A percentile compares a stretch with the other conserved stretches of the same genome.
Evolutionary conservation across 2,888 invertebrate genomes (phyloP).

Genomic region (Andrena dorsata): DNA sequence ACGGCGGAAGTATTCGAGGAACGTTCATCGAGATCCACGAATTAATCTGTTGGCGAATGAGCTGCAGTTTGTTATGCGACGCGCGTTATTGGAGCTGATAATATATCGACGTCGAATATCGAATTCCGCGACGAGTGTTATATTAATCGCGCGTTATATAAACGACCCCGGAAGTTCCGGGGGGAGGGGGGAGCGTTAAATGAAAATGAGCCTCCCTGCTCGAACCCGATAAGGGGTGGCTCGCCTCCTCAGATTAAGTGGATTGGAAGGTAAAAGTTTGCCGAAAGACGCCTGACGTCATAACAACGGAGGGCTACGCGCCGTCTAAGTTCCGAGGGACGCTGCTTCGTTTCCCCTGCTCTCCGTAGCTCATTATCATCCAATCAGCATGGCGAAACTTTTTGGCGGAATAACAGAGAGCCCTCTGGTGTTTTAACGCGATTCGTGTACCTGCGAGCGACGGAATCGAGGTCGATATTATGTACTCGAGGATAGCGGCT

Average conservation of each 20-base stretch:
- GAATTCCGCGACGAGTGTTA: conserved; percentile 11
- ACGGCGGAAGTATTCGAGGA: background rate
- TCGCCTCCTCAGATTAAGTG: conserved; percentile 64
- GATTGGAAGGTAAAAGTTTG: conserved; percentile 70
- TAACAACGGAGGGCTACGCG: conserved; percentile 58
- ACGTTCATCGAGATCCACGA: background rate
- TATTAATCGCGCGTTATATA: conserved; percentile 29
- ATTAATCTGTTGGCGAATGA: background rate
- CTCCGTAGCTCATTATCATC: conserved; percentile 64
- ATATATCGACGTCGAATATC: conserved; percentile 10
- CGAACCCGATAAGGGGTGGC: conserved; percentile 60
- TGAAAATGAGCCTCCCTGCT: conserved; percentile 56
- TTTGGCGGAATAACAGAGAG: conserved; percentile 58
- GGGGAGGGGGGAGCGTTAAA: conserved; percentile 44
- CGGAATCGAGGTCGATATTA: background rate
- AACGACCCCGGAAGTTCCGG: conserved; percentile 13
- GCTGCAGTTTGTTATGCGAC: background rate
- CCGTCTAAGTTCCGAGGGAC: conserved; percentile 53
- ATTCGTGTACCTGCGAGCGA: background rate
- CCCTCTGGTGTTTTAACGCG: conserved; percentile 34
- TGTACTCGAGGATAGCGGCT: too few relatives aligned
- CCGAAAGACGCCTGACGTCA: conserved; percentile 58
- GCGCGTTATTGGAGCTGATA: background rate
- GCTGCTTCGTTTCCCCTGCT: conserved; percentile 55
- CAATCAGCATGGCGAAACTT: conserved; percentile 67